Conservation (phyloP, 2,113 vertebrate genomes). For the Gobius niger region DNA sequence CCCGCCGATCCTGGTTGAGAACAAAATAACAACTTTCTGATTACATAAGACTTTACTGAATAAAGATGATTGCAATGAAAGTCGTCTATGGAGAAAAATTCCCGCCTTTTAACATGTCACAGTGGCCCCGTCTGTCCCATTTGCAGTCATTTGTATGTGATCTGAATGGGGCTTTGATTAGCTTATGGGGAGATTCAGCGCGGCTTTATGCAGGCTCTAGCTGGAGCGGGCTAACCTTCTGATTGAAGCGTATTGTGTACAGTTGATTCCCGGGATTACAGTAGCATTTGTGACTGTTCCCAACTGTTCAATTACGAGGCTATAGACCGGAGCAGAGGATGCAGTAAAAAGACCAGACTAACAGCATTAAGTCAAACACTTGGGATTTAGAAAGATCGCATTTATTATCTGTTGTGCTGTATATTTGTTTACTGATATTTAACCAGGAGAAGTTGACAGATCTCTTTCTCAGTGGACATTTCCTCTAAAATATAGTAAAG, state of each 20-base stretch:
- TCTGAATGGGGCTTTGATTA: conserved; percentile 10
- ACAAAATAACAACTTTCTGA: neutral
- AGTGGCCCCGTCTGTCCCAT: neutral
- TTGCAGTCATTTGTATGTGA: conserved; percentile 6
- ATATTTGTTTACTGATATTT: too few species aligned
- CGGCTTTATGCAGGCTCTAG: neutral
- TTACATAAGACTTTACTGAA: neutral
- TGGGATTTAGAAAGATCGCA: neutral
- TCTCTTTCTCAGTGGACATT: too few species aligned
- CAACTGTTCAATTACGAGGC: conserved; percentile 2
- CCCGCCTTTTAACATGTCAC: neutral
- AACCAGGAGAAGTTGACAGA: too few species aligned
- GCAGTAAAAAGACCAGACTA: neutral
- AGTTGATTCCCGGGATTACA: conserved; percentile 11
- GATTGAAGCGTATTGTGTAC: conserved; percentile 3
- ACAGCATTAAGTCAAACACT: neutral
- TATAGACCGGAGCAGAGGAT: neutral
- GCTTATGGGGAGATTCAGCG: neutral
- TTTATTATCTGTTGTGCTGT: too few species aligned
- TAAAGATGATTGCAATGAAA: neutral
- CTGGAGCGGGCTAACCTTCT: neutral
- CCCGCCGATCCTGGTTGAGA: neutral
- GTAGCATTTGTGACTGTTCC: conserved; percentile 8
- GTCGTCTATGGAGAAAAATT: neutral
- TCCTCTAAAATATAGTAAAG: too few species aligned